Conservation (phyloP, 2,888 invertebrate species). For the Tillus elongatus region DNA sequence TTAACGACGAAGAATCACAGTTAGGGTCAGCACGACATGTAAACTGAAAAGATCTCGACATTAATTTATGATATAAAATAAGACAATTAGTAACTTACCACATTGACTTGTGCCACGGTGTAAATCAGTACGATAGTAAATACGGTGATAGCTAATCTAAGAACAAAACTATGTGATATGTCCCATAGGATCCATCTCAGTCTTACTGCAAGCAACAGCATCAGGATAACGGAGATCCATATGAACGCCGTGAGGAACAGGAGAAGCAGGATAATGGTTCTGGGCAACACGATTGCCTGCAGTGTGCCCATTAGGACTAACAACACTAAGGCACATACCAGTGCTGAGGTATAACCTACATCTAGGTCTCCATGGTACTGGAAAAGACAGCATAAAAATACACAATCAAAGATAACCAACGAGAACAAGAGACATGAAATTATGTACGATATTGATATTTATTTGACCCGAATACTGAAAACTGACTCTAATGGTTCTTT, state of each 20-base stretch:
- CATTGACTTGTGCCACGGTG: constrained; percentile 85
- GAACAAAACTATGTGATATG: constrained; percentile 70
- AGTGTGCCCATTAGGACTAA: constrained; percentile 67
- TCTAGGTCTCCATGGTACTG: constrained; percentile 82
- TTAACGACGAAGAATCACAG: constrained; percentile 44
- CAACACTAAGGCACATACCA: constrained; percentile 68
- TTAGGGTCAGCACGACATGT: constrained; percentile 50
- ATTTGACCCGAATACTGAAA: too few relatives aligned
- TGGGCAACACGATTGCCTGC: constrained; percentile 71
- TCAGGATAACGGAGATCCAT: constrained; percentile 81
- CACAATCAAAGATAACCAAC: too few relatives aligned
- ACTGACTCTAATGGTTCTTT: too few relatives aligned
- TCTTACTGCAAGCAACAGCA: constrained; percentile 73
- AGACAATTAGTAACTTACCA: constrained; percentile 54
- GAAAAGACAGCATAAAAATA: too few relatives aligned
- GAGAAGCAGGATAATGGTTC: constrained; percentile 73
- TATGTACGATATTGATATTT: too few relatives aligned
- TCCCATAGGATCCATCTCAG: constrained; percentile 80
- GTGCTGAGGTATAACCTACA: constrained; percentile 74
- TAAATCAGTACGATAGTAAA: constrained; percentile 81
- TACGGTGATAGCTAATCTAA: constrained; percentile 76
- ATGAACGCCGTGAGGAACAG: constrained; percentile 83
- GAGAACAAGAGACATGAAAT: too few relatives aligned
- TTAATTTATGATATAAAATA: constrained; percentile 1
- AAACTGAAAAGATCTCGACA: neutral